Evolutionary conservation across 2,888 invertebrate genomes (phyloP).

Genomic region (Xestia sexstrigata): DNA sequence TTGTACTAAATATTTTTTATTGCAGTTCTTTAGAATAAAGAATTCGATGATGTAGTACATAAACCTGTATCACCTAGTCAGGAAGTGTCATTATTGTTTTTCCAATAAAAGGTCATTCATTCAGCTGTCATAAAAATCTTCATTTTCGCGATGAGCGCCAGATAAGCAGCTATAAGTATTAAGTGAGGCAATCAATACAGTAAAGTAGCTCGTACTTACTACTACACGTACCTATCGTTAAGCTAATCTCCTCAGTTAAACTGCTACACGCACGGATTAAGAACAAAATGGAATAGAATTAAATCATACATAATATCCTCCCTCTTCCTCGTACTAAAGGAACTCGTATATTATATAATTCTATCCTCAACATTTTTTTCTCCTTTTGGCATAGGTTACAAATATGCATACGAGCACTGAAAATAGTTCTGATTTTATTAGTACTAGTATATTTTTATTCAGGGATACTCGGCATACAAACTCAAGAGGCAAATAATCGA

Average conservation of each 20-base stretch:
- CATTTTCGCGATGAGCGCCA: background rate
- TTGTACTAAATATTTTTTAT: slow-evolving; percentile 8
- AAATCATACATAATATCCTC: too few species aligned
- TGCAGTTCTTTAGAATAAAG: background rate
- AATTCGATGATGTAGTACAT: background rate
- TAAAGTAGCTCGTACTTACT: slow-evolving; percentile 22
- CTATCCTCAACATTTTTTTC: too few species aligned
- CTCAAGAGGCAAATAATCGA: slow-evolving; percentile 5
- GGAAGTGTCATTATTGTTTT: background rate
- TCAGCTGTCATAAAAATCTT: background rate
- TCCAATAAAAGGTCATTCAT: background rate
- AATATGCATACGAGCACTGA: background rate
- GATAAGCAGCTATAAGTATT: background rate
- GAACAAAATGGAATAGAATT: background rate
- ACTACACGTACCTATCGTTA: slow-evolving; percentile 21
- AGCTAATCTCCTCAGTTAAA: slow-evolving; percentile 28
- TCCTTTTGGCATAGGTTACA: too few species aligned
- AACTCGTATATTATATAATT: too few species aligned
- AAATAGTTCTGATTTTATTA: background rate
- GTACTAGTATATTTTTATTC: too few species aligned
- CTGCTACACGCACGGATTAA: slow-evolving; percentile 20
- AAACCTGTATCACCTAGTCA: too few species aligned
- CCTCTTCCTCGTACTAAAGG: too few species aligned
- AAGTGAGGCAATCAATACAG: slow-evolving; percentile 28
- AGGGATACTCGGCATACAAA: too few species aligned